A percentile compares a stretch with the other conserved stretches of the same genome.
phyloP scores from a whole-genome alignment of 2,113 vertebrate genomes.

The Fulica atra region DNA sequence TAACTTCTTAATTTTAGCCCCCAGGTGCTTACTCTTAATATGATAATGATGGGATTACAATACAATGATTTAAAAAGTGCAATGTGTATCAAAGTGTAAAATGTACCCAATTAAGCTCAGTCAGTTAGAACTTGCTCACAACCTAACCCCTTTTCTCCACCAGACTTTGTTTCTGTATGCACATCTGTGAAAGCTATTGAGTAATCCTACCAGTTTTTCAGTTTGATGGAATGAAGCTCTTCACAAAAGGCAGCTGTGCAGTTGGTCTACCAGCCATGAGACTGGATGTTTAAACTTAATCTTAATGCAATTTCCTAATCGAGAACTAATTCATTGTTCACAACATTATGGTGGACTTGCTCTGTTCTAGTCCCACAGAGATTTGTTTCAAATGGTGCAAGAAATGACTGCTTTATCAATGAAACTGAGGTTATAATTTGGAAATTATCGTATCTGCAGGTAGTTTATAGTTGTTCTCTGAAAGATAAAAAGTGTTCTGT shows the following conservation, averaged over 20 bases:
- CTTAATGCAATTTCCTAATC: background rate
- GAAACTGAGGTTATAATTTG: background rate
- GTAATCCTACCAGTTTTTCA: background rate
- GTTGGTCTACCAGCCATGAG: background rate
- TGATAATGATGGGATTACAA: constrained; percentile 45
- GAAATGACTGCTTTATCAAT: background rate
- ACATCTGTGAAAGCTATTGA: background rate
- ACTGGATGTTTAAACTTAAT: background rate
- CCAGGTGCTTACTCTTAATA: background rate
- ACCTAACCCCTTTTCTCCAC: background rate
- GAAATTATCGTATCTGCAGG: background rate
- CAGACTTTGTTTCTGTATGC: background rate
- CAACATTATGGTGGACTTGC: background rate
- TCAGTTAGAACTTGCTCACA: background rate
- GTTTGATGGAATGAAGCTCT: background rate
- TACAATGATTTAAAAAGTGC: background rate
- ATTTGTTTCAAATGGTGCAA: background rate
- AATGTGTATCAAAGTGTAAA: background rate
- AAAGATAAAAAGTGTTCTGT: background rate
- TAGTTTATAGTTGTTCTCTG: background rate
- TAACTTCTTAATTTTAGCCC: constrained; percentile 48
- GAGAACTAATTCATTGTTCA: background rate
- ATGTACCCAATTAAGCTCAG: background rate
- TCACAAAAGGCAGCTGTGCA: background rate
- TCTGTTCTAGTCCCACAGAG: background rate